phyloP scores from a whole-genome alignment of 1,140 invertebrate genomes.

The Bradynema listronoti region DNA sequence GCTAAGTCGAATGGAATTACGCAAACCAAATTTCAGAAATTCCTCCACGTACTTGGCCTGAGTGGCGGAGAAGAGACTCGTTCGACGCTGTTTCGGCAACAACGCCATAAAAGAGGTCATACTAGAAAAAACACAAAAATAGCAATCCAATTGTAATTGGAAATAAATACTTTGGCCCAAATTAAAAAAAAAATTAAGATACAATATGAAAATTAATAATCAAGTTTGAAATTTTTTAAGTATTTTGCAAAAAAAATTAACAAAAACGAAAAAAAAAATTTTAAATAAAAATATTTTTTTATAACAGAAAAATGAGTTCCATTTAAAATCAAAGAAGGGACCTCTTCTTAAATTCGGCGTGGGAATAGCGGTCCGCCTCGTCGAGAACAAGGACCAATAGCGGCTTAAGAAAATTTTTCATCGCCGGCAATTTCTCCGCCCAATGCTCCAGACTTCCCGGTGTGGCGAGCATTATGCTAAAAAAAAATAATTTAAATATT shows the following conservation, averaged over 20 bases:
- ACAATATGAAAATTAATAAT: no score
- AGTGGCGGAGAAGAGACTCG: conserved; percentile 94
- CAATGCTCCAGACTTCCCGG: conserved; percentile 48
- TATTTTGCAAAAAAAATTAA: no score
- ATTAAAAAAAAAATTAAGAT: no score
- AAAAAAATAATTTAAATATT: no score
- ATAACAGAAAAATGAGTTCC: no score
- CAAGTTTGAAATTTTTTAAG: no score
- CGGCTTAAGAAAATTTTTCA: conserved; percentile 47
- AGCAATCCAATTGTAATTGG: no score
- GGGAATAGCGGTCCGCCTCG: conserved; percentile 88
- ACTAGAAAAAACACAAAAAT: no score
- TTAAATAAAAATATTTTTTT: no score
- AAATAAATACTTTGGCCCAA: no score
- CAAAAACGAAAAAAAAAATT: no score
- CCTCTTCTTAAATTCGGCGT: conserved; percentile 77
- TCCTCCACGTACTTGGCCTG: conserved; percentile 89
- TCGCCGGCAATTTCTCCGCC: conserved; percentile 31
- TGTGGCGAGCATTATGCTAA: conserved; percentile 48
- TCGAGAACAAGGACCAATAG: conserved; percentile 87
- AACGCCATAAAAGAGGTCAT: conserved; percentile 81
- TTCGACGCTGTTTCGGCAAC: conserved; percentile 83
- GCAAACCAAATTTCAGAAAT: conserved; percentile 80
- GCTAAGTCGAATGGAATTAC: conserved; percentile 83
- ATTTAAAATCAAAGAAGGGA: neutral